Evolutionary conservation across 2,888 invertebrate genomes (phyloP).

Genomic region (Eugnorisma glareosa): DNA sequence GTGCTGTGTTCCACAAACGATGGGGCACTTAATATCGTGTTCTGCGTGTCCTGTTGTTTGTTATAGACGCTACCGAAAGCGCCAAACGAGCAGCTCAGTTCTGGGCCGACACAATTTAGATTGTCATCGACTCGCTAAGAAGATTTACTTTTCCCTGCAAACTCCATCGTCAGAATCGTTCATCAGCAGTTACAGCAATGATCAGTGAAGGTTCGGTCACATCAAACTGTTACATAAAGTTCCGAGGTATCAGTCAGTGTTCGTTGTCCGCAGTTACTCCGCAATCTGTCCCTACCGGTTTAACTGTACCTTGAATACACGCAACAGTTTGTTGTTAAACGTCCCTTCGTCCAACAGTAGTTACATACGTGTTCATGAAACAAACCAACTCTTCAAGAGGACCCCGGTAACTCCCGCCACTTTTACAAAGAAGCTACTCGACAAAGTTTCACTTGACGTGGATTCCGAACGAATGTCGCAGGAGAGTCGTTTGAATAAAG

Average conservation of each 20-base stretch:
- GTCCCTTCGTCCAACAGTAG: conserved; percentile 65
- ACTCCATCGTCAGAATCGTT: neutral
- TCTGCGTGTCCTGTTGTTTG: too few relatives aligned
- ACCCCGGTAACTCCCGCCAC: conserved; percentile 75
- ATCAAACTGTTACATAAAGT: neutral
- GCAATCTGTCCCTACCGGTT: neutral
- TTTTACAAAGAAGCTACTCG: conserved; percentile 82
- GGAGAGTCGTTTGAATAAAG: conserved; percentile 90
- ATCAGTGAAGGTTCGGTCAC: conserved; percentile 26
- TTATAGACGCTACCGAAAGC: too few relatives aligned
- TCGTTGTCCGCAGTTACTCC: neutral
- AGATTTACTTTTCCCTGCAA: neutral
- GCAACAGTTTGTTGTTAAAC: conserved; percentile 66
- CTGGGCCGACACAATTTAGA: too few relatives aligned
- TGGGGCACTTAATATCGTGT: too few relatives aligned
- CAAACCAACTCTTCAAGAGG: conserved; percentile 72
- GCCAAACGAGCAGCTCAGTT: too few relatives aligned
- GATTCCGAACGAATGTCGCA: conserved; percentile 88
- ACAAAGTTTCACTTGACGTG: conserved; percentile 85
- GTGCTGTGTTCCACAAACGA: too few relatives aligned
- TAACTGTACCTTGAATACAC: conserved; percentile 18
- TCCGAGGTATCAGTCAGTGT: neutral
- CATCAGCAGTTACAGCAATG: conserved; percentile 5
- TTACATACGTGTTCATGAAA: conserved; percentile 75
- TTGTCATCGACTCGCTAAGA: too few relatives aligned